Percentiles rank a stretch among this genome's conserved stretches.
These are phyloP conservation scores for Yponomeuta sedellus DNA, from an alignment of 2,888 invertebrate genomes.

Conservation along the genomic window DNA sequence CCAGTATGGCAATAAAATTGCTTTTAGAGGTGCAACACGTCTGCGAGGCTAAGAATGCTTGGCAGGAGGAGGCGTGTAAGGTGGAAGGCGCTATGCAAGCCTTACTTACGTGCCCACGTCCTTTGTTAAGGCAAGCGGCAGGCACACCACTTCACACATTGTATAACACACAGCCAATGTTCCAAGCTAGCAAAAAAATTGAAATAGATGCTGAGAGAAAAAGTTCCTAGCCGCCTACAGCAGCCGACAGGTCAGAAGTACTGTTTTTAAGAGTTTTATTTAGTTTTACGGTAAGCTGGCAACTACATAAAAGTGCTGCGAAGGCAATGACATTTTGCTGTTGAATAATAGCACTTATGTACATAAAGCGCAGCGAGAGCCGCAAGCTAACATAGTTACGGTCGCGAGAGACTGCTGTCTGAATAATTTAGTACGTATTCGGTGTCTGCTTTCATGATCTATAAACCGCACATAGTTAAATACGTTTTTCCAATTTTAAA, in stretches of 20 bases:
- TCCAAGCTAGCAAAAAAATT: too few relatives aligned
- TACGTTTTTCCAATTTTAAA: too few relatives aligned
- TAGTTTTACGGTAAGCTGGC: not conserved
- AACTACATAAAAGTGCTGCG: not conserved
- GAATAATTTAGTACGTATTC: too few relatives aligned
- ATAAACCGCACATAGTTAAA: too few relatives aligned
- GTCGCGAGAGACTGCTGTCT: not conserved
- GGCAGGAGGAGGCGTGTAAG: not conserved
- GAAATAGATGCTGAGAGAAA: too few relatives aligned
- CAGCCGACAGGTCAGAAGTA: too few relatives aligned
- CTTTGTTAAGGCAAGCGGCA: not conserved
- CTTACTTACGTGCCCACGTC: not conserved
- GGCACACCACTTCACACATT: not conserved
- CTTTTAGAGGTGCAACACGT: not conserved
- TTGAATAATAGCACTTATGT: constrained; percentile 3
- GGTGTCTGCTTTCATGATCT: too few relatives aligned
- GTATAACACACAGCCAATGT: not conserved
- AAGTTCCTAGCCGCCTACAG: too few relatives aligned
- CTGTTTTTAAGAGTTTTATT: too few relatives aligned
- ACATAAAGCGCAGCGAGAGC: not conserved
- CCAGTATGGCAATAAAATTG: too few relatives aligned
- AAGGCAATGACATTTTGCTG: not conserved
- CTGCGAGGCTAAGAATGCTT: not conserved
- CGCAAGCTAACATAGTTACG: not conserved
- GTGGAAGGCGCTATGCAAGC: not conserved